A percentile compares a stretch with the other conserved stretches of the same genome.
These are phyloP conservation scores for Capreolus pygargus DNA, from an alignment of 2,113 vertebrate genomes.

Conservation along the genomic window DNA sequence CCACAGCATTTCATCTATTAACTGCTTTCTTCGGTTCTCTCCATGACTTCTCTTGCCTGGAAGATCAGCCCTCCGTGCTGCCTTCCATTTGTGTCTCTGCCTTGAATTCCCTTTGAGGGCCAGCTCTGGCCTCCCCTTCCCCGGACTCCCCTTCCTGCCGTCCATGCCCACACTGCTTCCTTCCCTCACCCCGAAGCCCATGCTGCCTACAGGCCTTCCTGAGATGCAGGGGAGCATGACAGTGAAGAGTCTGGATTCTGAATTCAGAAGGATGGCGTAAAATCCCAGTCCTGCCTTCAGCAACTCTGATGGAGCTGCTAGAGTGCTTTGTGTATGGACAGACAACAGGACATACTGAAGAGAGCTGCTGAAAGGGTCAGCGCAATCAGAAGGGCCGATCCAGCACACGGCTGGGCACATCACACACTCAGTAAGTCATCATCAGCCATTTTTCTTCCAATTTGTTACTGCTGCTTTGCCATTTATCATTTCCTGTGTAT, in stretches of 20 bases:
- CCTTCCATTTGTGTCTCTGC: neutral
- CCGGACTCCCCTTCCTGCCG: neutral
- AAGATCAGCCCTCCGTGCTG: neutral
- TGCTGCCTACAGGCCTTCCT: neutral
- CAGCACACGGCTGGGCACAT: neutral
- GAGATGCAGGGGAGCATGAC: neutral
- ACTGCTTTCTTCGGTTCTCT: neutral
- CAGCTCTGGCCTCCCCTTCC: neutral
- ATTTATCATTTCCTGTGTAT: neutral
- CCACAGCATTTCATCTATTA: neutral
- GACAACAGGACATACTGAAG: neutral
- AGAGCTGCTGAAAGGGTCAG: neutral
- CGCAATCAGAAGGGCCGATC: neutral
- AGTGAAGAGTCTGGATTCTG: neutral
- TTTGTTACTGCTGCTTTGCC: neutral
- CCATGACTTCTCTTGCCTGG: neutral
- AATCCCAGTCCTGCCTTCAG: neutral
- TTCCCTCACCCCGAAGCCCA: neutral
- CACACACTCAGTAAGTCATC: neutral
- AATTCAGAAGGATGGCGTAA: neutral
- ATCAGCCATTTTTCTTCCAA: neutral
- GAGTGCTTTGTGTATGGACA: neutral
- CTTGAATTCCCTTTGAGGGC: neutral
- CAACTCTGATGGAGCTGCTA: neutral
- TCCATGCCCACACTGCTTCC: neutral